phyloP scores from a whole-genome alignment of 2,113 vertebrate genomes.

The Benitochromis conjunctus region DNA sequence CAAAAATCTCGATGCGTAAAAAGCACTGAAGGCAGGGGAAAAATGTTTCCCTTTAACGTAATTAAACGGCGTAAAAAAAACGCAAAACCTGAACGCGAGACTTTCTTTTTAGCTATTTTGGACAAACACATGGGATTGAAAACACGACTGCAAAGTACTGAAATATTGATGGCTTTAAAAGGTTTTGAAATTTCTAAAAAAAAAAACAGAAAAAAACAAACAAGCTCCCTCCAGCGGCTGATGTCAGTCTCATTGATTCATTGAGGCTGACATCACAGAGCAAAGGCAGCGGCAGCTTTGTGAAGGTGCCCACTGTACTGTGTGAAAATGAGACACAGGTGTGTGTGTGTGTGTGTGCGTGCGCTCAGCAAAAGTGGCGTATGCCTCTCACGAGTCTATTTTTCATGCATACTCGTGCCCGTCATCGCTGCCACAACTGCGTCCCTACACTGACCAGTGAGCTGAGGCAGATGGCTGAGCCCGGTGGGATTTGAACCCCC shows the following conservation, averaged over 20 bases:
- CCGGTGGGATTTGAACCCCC: slow-evolving; percentile 44
- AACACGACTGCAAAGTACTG: not conserved
- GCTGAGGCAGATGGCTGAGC: slow-evolving; percentile 1
- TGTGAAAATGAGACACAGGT: not conserved
- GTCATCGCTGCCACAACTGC: not conserved
- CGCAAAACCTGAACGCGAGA: not conserved
- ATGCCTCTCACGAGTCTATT: not conserved
- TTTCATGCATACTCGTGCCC: not conserved
- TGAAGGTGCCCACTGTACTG: not conserved
- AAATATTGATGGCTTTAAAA: not conserved
- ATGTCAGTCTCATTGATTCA: not conserved
- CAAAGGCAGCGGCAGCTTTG: not conserved
- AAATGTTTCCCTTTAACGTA: not conserved
- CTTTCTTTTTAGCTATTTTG: not conserved
- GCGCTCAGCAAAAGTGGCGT: not conserved
- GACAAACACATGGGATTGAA: not conserved
- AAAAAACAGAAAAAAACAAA: not conserved
- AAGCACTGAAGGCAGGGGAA: not conserved
- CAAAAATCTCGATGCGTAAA: not conserved
- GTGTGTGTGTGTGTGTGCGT: too few relatives aligned
- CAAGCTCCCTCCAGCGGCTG: not conserved
- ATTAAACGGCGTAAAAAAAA: not conserved
- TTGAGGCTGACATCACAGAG: not conserved
- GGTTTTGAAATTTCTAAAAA: not conserved
- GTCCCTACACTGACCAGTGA: slow-evolving; percentile 9